Base-by-base conservation (phyloP, 2,888 invertebrate genomes). In the Polia nebulosa region DNA sequence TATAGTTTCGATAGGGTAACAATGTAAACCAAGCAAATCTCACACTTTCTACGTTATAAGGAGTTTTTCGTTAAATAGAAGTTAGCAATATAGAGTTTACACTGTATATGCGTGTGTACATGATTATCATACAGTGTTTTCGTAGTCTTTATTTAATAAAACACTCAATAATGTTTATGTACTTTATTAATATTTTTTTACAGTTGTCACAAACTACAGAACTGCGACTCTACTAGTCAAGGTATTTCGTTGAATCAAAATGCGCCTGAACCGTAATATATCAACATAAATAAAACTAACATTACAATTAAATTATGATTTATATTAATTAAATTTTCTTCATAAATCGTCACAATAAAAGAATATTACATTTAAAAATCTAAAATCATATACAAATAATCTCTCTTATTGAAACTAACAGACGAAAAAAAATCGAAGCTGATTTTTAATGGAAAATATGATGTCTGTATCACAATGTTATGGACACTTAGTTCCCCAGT, bases 371-470 rank as follows among this genome's bases (percentile, higher is more conserved):
- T 85, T 91, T 75, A 85, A 88, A 91, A 94, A 92, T 91, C 93
- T 94, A 94, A 94, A 93, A 90, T 94, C 93, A 95, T 95, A 92
- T 94, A 95, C 94, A 95, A 93, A 94, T 95, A 94, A 95, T 93
- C 93, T 94, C 91, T 93, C 94, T 94, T 93, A 91, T 89, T 90
- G 92, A 92, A 90, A 92, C 92, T 92, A 93, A 88, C 91, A 89
- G 88, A 92, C 91, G 91, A 93, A 91, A 89, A 92, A 92, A 89
- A 92, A 88, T 87, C 91, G 87, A 92, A 93, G 93, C 88, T 88
- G 91, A 91, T 91, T 86, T 93, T 91, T 90, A 85, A 92, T 93
- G 94, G 95, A 93, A 95, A 93, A 92, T 92, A 91, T 93, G 90
- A 93, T 90, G 93, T 93, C 92, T 86, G 93, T 95, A 95, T 95